These are phyloP conservation scores for Drosophila phalerata DNA, from an alignment of 2,888 invertebrate genomes.

Conservation along the genomic window DNA sequence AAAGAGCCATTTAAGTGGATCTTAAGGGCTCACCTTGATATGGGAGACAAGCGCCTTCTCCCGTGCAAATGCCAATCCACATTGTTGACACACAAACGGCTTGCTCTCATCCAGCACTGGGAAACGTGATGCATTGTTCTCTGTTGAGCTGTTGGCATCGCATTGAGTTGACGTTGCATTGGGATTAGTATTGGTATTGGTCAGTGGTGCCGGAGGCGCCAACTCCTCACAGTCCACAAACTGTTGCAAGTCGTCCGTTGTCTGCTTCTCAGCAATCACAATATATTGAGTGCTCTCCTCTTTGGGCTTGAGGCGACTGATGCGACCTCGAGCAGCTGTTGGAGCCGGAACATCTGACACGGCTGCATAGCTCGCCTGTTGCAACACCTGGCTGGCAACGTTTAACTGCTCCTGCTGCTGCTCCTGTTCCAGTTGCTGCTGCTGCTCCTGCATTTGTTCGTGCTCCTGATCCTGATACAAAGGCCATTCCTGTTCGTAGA, in stretches of 20 bases:
- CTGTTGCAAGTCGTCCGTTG: conserved; percentile 35
- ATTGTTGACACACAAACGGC: conserved; percentile 93
- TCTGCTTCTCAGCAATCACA: conserved; percentile 65
- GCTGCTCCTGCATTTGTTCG: conserved; percentile 28
- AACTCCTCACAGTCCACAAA: conserved; percentile 54
- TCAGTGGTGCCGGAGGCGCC: conserved; percentile 28
- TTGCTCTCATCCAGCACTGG: conserved; percentile 90
- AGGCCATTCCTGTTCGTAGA: conserved; percentile 83
- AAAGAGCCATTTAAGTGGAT: neutral
- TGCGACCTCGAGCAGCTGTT: conserved; percentile 68
- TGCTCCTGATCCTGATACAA: conserved; percentile 39
- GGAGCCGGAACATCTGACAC: conserved; percentile 41
- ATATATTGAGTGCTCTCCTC: conserved; percentile 80
- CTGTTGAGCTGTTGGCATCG: conserved; percentile 19
- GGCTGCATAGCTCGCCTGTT: conserved; percentile 42
- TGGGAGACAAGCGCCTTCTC: conserved; percentile 94
- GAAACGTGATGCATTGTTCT: conserved; percentile 79
- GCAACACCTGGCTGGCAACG: conserved; percentile 31
- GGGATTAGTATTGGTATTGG: conserved; percentile 7
- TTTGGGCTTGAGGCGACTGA: conserved; percentile 82
- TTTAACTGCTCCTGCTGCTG: conserved; percentile 26
- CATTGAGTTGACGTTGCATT: conserved; percentile 10
- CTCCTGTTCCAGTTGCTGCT: conserved; percentile 2
- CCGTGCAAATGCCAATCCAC: conserved; percentile 91
- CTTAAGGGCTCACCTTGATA: conserved; percentile 86